Evolutionary conservation across 53 echinoderm and acorn worm species (phyloP).

Genomic region (Hippasteria phrygiana): DNA sequence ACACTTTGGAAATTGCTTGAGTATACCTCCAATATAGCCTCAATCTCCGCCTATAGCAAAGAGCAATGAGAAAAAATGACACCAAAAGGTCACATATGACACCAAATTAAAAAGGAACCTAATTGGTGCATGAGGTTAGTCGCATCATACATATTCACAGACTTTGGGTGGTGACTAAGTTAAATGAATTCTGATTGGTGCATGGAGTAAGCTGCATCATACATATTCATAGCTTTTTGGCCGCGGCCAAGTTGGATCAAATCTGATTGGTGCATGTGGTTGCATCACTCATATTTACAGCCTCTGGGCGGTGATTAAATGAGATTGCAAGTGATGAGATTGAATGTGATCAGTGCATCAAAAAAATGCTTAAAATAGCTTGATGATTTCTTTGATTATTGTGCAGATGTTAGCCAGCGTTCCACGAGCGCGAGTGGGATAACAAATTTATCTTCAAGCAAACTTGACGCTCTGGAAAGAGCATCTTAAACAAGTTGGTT

Average conservation of each 20-base stretch:
- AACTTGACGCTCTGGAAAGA: no score
- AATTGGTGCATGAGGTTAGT: slow-evolving; percentile 40
- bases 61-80: slow-evolving; percentile 68
- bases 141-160: slow-evolving; percentile 44
- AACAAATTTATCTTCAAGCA: no score
- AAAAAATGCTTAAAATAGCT: no score
- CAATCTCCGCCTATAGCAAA: slow-evolving; percentile 87
- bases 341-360: no score
- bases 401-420: no score
- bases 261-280: slow-evolving; percentile 41
- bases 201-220: slow-evolving; percentile 35
- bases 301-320: not conserved
- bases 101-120: slow-evolving; percentile 48
- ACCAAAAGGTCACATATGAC: slow-evolving; percentile 64
- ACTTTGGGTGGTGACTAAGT: not conserved
- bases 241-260: not conserved
- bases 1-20: slow-evolving; percentile 20
- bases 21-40: slow-evolving; percentile 89
- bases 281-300: slow-evolving; percentile 47
- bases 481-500: no score
- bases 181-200: slow-evolving; percentile 38
- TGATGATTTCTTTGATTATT: no score
- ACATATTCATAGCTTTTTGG: slow-evolving; percentile 32
- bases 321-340: not conserved
- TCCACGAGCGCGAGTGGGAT: no score